Evolutionary conservation across 2,888 invertebrate genomes (phyloP).

Genomic region (Trissoscelio sp.): DNA sequence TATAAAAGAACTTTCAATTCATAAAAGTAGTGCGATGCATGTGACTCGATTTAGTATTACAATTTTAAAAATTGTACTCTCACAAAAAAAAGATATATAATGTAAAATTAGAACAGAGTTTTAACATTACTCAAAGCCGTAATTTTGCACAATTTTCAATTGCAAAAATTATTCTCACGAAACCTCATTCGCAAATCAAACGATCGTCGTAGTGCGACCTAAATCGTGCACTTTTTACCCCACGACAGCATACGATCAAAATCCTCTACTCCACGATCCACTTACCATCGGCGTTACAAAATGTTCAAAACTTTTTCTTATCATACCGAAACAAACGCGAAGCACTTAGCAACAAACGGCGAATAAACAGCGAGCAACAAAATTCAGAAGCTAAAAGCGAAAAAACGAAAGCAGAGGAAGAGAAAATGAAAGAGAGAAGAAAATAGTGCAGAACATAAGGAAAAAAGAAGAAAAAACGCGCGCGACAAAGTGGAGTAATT

Average conservation of each 20-base stretch:
- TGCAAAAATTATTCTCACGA: too few species aligned
- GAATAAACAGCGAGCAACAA: constrained; percentile 48
- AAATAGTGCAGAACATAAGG: neutral
- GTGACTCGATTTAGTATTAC: too few species aligned
- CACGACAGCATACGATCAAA: constrained; percentile 8
- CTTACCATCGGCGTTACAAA: constrained; percentile 6
- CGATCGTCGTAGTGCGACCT: constrained; percentile 1
- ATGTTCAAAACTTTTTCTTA: constrained; percentile 40
- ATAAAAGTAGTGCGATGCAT: too few species aligned
- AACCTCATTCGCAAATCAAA: neutral
- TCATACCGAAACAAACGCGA: constrained; percentile 32
- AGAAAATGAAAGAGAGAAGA: neutral
- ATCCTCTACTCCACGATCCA: constrained; percentile 15
- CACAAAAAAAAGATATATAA: too few species aligned
- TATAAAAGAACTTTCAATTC: too few species aligned
- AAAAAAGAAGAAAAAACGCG: neutral
- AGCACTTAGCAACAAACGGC: constrained; percentile 49
- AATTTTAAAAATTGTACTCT: too few species aligned
- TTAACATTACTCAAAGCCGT: too few species aligned
- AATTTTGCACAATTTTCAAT: too few species aligned
- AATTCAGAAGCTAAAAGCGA: neutral
- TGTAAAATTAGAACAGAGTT: too few species aligned
- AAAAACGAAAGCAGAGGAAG: neutral
- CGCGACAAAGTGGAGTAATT: constrained; percentile 37
- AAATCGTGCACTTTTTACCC: neutral